Conservation (phyloP, 2,113 vertebrate genomes). For the Pelecanoides urinatrix region DNA sequence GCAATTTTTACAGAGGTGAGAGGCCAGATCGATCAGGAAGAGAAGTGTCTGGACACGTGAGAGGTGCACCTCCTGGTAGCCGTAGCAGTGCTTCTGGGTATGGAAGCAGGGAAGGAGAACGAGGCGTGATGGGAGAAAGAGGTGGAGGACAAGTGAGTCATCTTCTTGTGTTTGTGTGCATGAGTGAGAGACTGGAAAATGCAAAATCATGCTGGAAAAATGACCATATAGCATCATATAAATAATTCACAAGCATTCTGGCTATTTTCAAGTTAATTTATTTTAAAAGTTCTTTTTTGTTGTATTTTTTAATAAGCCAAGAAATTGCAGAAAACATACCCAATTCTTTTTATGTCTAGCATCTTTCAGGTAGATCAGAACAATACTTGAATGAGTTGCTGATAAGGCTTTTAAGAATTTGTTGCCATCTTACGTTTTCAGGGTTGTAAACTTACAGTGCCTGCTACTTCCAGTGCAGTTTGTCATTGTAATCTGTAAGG, state of each 20-base stretch:
- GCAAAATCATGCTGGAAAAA: background rate
- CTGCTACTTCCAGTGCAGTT: background rate
- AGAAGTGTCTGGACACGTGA: conserved; percentile 84
- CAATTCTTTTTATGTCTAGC: background rate
- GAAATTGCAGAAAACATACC: background rate
- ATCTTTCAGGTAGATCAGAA: background rate
- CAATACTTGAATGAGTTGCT: background rate
- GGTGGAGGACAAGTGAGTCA: conserved; percentile 78
- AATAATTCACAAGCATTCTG: background rate
- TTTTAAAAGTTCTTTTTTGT: background rate
- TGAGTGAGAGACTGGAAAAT: background rate
- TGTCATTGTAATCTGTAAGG: background rate
- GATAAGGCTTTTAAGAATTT: background rate
- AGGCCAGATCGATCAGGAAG: conserved; percentile 86
- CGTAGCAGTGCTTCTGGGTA: conserved; percentile 82
- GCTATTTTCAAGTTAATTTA: background rate
- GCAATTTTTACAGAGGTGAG: conserved; percentile 68
- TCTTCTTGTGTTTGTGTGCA: background rate
- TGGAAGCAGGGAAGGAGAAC: conserved; percentile 80
- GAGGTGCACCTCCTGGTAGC: conserved; percentile 81
- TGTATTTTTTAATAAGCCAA: background rate
- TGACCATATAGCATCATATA: background rate
- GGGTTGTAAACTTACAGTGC: background rate
- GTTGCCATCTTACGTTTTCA: background rate
- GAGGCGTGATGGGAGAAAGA: conserved; percentile 81